phyloP scores from a whole-genome alignment of 2,113 vertebrate genomes.

The Notarius lentiginosus region DNA sequence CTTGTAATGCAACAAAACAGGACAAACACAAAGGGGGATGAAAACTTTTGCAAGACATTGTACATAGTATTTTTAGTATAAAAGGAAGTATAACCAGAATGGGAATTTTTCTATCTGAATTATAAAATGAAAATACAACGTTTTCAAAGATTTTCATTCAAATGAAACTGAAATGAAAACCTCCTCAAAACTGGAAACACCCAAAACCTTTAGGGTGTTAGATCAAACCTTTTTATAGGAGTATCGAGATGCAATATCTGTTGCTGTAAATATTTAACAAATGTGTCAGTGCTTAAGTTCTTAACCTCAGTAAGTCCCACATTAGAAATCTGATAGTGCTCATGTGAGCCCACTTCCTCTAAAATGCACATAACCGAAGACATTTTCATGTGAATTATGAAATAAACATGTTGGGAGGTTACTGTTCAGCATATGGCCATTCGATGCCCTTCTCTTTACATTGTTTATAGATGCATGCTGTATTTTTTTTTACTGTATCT shows the following conservation, averaged over 20 bases:
- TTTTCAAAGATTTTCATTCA: not conserved
- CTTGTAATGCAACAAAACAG: too few species aligned
- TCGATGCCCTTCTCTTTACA: not conserved
- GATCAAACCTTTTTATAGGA: not conserved
- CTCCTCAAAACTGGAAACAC: not conserved
- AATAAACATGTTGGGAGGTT: not conserved
- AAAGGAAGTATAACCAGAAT: not conserved
- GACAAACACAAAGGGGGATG: too few species aligned
- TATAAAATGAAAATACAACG: not conserved
- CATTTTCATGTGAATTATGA: constrained; percentile 28
- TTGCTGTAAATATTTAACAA: not conserved
- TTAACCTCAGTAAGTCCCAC: constrained; percentile 8
- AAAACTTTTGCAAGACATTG: too few species aligned
- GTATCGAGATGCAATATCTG: not conserved
- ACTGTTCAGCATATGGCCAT: not conserved
- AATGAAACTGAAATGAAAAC: not conserved
- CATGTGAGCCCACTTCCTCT: constrained; percentile 45
- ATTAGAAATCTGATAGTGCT: constrained; percentile 12
- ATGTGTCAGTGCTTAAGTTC: not conserved
- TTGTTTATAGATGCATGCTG: not conserved
- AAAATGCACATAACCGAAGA: constrained; percentile 37
- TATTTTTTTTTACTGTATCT: not conserved
- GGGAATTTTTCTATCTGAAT: not conserved
- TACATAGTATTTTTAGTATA: too few species aligned
- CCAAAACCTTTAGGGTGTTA: not conserved